These are phyloP conservation scores for Physeter macrocephalus DNA, from an alignment of 2,113 vertebrate genomes.

Conservation along the genomic window DNA sequence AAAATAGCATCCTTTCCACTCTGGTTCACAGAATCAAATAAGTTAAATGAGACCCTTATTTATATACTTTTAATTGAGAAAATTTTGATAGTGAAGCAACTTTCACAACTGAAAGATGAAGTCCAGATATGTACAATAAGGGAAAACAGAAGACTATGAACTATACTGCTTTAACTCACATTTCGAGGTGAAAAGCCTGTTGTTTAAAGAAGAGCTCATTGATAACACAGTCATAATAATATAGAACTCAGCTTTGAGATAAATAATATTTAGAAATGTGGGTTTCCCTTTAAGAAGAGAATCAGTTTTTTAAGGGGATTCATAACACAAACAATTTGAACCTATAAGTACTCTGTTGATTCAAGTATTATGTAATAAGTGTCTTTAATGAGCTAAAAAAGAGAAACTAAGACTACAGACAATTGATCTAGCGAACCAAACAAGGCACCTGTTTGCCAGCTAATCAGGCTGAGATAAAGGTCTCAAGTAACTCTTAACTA, in stretches of 20 bases:
- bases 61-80: background rate
- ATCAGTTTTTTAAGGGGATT: background rate
- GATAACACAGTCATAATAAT: background rate
- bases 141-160: background rate
- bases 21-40: background rate
- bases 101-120: background rate
- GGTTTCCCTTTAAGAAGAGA: background rate
- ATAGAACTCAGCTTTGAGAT: background rate
- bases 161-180: background rate
- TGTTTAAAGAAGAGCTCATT: background rate
- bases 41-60: background rate
- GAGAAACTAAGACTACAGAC: background rate
- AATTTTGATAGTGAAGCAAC: background rate
- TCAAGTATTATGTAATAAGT: background rate
- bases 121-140: background rate
- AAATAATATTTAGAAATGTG: background rate
- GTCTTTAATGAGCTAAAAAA: background rate
- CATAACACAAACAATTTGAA: background rate
- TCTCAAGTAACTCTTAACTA: slow-evolving; percentile 25
- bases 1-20: background rate
- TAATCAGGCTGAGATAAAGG: slow-evolving; percentile 20
- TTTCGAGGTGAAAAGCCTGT: background rate
- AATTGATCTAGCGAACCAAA: background rate
- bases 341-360: background rate
- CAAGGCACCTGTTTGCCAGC: background rate